Evolutionary conservation across 2,113 vertebrate genomes (phyloP).

Genomic region (Daboia siamensis): DNA sequence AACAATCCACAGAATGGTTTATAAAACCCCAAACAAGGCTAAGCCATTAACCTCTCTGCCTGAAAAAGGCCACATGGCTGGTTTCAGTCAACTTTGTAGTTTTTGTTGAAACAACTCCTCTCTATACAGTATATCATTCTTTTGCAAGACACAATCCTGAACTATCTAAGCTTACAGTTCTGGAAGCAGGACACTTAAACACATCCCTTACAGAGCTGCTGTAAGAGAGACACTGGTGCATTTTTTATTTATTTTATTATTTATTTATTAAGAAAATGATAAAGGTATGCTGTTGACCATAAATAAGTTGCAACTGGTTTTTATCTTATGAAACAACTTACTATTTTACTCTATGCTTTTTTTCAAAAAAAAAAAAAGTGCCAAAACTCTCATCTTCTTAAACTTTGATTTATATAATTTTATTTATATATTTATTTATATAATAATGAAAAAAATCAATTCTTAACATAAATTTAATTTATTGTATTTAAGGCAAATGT

Average conservation of each 20-base stretch:
- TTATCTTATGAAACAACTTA: not conserved
- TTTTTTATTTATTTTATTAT: not conserved
- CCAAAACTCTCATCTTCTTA: too few relatives aligned
- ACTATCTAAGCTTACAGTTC: not conserved
- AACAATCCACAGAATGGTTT: not conserved
- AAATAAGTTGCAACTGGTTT: not conserved
- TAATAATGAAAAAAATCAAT: too few relatives aligned
- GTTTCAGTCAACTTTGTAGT: not conserved
- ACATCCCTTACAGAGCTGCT: not conserved
- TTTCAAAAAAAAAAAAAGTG: too few relatives aligned
- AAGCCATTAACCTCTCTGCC: conserved; percentile 1
- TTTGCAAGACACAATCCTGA: not conserved
- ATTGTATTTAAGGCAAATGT: too few relatives aligned
- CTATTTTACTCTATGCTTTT: not conserved
- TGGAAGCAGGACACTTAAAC: not conserved
- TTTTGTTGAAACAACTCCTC: not conserved
- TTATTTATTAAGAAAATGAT: not conserved
- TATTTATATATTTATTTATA: too few relatives aligned
- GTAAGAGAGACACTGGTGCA: not conserved
- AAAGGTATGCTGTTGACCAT: not conserved
- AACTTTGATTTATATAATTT: too few relatives aligned
- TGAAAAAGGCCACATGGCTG: conserved; percentile 5
- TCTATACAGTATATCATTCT: not conserved
- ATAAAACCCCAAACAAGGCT: not conserved
- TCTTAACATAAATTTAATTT: too few relatives aligned